These are phyloP conservation scores for Tribolium castaneum DNA, from an alignment of 1,140 invertebrate species.

Conservation along the genomic window DNA sequence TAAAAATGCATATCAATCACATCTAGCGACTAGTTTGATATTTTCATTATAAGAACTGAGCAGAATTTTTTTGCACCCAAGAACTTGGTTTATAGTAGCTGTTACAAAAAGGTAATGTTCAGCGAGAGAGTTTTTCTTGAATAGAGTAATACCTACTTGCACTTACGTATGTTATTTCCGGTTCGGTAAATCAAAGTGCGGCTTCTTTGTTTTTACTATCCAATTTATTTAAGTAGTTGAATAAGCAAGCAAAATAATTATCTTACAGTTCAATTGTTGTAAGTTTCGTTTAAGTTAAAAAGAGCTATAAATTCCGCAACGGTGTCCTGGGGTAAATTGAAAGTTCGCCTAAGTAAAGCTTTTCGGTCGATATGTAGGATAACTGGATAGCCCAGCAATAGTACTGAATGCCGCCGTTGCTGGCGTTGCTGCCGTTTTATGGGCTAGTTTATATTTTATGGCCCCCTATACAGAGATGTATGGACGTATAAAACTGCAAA, in stretches of 20 bases:
- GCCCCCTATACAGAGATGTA: slow-evolving; percentile 46
- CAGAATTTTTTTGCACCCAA: too few species aligned
- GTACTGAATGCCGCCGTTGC: slow-evolving; percentile 41
- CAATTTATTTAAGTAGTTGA: too few species aligned
- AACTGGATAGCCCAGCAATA: slow-evolving; percentile 37
- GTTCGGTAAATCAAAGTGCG: too few species aligned
- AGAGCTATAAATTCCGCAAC: slow-evolving; percentile 25
- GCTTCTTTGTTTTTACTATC: too few species aligned
- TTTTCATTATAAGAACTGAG: not conserved
- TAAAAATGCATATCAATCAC: slow-evolving; percentile 44
- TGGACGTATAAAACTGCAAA: slow-evolving; percentile 54
- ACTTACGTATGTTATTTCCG: too few species aligned
- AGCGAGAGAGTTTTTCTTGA: too few species aligned
- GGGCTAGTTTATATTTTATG: slow-evolving; percentile 54
- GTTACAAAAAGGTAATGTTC: too few species aligned
- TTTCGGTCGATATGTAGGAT: slow-evolving; percentile 44
- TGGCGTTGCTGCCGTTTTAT: slow-evolving; percentile 45
- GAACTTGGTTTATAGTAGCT: too few species aligned
- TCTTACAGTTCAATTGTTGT: not conserved
- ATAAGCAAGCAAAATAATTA: not conserved
- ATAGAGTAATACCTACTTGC: too few species aligned
- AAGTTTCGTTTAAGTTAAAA: slow-evolving; percentile 43
- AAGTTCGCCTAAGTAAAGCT: slow-evolving; percentile 39
- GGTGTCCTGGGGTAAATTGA: slow-evolving; percentile 26
- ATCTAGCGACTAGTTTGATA: slow-evolving; percentile 2